Evolutionary conservation across 2,888 invertebrate species (phyloP), one percentile per base, ranked within the genome.

Genomic region (Brachypterus glaber): DNA sequence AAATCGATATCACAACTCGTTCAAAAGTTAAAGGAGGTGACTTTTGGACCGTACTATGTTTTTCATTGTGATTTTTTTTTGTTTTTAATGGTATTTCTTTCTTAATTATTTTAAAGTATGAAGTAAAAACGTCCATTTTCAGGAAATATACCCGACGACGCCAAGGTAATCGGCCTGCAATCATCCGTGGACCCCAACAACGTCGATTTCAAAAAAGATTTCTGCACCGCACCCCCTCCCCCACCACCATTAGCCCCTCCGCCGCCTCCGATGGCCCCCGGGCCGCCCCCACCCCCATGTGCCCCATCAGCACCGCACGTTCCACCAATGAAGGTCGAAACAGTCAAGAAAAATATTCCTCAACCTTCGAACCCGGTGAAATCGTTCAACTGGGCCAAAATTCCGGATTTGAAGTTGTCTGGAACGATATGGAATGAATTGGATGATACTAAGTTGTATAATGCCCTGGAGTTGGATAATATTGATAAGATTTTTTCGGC

Each of bases 341-440:
- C 72, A 32, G 69, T 72, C 12, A 80, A 81, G 63, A 92, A 90
- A 66, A 88, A 92, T 65, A 87, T 92, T 40, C 97, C 97, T 8
- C 87, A 88, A 52, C 89, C 96, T 0, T 78, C 86, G 3, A 89
- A 89, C 64, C 90, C 93, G 0, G 68, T 97, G 37, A 96, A 96
- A 65, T 91, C 92, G 37, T 91, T 97, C 70, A 97, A 97, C 69
- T 97, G 97, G 97, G 87, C 89, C 35, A 95, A 91, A 62, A 71
- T 95, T 42, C 90, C 93, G 1, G 92, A 93, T 51, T 77, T 82
- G 26, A 91, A 92, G 60, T 71, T 96, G 2, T 81, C 82, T 49
- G 95, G 93, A 7, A 96, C 96, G 0, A 83, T 97, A 44, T 97
- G 96, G 95, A 86, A 83, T 49, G 90, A 91, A 57, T 61, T 97